phyloP scores from a whole-genome alignment of 2,797 vertebrate genomes.

The Phoeniculus purpureus region DNA sequence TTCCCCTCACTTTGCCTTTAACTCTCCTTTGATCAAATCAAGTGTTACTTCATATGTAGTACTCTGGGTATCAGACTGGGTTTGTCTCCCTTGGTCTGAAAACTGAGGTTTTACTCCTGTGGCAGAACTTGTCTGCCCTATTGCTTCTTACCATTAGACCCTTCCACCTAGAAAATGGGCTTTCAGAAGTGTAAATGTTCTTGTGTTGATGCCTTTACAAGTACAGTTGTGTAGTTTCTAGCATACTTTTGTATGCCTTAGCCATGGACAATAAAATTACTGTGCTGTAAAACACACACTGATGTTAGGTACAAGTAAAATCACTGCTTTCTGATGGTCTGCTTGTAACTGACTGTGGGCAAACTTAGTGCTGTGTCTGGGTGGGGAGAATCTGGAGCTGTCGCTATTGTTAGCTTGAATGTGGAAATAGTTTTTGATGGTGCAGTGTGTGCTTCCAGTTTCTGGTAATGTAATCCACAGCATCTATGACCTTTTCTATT shows the following conservation, averaged over 20 bases:
- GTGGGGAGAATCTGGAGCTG: no score
- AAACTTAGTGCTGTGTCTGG: not conserved
- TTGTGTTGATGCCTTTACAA: not conserved
- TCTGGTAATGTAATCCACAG: not conserved
- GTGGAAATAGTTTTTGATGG: not conserved
- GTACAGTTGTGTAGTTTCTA: fast-evolving
- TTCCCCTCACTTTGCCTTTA: not conserved
- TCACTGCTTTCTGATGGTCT: not conserved
- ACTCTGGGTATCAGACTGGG: not conserved
- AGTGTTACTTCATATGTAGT: not conserved
- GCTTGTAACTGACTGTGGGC: not conserved
- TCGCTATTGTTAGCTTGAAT: not conserved
- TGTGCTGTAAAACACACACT: not conserved
- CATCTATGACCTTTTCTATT: not conserved
- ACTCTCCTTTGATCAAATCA: not conserved
- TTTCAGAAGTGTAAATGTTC: not conserved
- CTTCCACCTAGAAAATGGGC: not conserved
- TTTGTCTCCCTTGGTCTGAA: not conserved
- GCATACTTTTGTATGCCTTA: not conserved
- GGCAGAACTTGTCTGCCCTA: not conserved
- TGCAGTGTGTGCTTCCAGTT: not conserved
- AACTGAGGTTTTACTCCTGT: not conserved
- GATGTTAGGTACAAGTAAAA: not conserved
- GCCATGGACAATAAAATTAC: not conserved
- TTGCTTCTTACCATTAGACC: not conserved